phyloP scores from a whole-genome alignment of 2,888 invertebrate species.

The Drosophila vallismaia region DNA sequence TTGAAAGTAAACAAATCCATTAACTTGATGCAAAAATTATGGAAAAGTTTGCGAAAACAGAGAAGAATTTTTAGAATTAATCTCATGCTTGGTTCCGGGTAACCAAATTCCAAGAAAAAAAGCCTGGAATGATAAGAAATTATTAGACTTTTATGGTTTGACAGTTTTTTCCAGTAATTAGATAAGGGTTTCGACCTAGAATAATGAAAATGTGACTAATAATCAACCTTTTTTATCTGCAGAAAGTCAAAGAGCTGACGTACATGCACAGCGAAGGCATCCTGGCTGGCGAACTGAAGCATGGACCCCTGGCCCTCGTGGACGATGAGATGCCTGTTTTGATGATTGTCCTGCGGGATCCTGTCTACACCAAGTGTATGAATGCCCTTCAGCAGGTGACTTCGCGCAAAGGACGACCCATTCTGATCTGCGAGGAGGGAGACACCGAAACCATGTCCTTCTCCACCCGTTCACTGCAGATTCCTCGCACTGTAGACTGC shows the following conservation, averaged over 20 bases:
- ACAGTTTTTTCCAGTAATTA: neutral
- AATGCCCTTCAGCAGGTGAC: slow-evolving; percentile 98
- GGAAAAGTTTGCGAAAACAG: neutral
- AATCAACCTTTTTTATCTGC: neutral
- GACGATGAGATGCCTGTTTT: slow-evolving; percentile 98
- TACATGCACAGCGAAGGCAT: slow-evolving; percentile 99
- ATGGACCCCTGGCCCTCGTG: slow-evolving; percentile 98
- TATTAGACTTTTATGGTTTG: neutral
- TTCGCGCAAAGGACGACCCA: slow-evolving; percentile 95
- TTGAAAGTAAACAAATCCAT: neutral
- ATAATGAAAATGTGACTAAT: neutral
- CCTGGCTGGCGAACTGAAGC: slow-evolving; percentile 99
- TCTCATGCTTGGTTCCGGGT: neutral
- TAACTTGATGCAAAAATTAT: neutral
- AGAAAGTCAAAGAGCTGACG: slow-evolving; percentile 98
- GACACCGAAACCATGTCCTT: slow-evolving; percentile 93
- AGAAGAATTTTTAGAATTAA: neutral
- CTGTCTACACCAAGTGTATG: slow-evolving; percentile 98
- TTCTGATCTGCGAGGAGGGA: slow-evolving; percentile 96
- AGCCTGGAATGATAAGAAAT: neutral
- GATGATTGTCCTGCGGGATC: slow-evolving; percentile 98
- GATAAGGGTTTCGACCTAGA: neutral
- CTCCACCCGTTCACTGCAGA: slow-evolving; percentile 91
- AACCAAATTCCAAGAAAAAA: neutral
- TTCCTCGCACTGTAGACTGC: slow-evolving; percentile 98